Percentiles rank a stretch among this genome's conserved stretches.
Conservation (phyloP, 2,113 vertebrate genomes). For the Trematocara nigrifrons region DNA sequence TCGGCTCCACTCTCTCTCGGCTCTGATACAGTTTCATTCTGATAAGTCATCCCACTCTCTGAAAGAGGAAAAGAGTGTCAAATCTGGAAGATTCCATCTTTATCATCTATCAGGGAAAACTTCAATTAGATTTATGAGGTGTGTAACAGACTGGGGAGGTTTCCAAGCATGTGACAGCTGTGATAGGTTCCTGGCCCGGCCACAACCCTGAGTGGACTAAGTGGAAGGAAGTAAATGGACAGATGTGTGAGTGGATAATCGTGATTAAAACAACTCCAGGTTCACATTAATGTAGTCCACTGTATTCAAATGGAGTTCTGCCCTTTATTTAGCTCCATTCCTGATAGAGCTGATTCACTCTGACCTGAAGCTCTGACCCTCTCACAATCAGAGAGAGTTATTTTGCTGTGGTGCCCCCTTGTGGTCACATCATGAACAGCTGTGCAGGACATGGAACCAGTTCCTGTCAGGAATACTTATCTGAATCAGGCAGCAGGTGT, state of each 20-base stretch:
- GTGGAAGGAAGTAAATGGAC: not conserved
- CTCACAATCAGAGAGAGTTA: not conserved
- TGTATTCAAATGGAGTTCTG: not conserved
- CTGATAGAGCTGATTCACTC: not conserved
- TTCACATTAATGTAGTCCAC: not conserved
- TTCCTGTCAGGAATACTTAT: not conserved
- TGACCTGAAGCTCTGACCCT: not conserved
- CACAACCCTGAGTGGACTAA: not conserved
- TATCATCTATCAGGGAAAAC: not conserved
- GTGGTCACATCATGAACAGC: not conserved
- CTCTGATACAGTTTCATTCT: not conserved
- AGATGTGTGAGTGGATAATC: not conserved
- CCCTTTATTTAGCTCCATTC: not conserved
- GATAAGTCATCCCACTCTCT: not conserved
- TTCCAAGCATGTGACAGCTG: not conserved
- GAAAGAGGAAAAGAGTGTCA: not conserved
- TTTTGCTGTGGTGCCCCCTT: not conserved
- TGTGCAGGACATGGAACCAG: not conserved
- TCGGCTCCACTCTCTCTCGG: accelerated
- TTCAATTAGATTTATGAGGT: not conserved
- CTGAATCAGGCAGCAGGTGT: not conserved
- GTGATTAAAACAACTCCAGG: not conserved
- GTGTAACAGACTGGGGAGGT: not conserved
- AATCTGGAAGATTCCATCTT: not conserved
- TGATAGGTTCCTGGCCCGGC: accelerated